These are phyloP conservation scores for Drepanosiphum platanoidis DNA, from an alignment of 2,888 invertebrate genomes.

Conservation along the genomic window DNA sequence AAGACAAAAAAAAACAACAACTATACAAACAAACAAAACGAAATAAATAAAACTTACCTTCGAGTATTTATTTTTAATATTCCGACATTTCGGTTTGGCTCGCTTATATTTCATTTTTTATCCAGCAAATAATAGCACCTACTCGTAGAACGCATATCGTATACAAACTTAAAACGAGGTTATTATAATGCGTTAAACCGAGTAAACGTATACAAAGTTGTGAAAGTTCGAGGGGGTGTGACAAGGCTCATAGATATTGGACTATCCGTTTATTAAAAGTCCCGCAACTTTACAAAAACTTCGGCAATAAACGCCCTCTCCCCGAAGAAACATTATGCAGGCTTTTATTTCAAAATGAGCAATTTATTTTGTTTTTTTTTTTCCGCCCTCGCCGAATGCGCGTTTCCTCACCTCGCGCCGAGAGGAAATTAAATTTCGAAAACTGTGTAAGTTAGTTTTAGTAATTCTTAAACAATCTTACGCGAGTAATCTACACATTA, in stretches of 20 bases:
- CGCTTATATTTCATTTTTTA: conserved; percentile 29
- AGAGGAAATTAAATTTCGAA: conserved; percentile 33
- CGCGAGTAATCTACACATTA: neutral
- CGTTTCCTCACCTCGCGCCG: neutral
- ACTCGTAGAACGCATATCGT: neutral
- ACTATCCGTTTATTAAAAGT: conserved; percentile 60
- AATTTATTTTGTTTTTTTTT: conserved; percentile 48
- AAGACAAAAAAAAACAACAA: neutral
- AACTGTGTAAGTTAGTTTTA: neutral
- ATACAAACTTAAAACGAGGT: conserved; percentile 33
- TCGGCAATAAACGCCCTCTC: conserved; percentile 48
- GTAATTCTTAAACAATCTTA: conserved; percentile 6
- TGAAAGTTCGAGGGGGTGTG: conserved; percentile 31
- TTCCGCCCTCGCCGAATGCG: neutral
- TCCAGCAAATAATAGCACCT: conserved; percentile 16
- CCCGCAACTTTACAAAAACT: conserved; percentile 46
- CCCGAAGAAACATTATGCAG: conserved; percentile 39
- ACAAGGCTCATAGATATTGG: conserved; percentile 51
- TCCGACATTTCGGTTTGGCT: conserved; percentile 14
- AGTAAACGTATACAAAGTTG: conserved; percentile 23
- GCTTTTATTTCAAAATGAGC: conserved; percentile 31
- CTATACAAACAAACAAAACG: neutral
- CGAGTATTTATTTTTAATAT: conserved; percentile 33
- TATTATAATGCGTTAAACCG: conserved; percentile 38
- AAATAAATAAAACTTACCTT: conserved; percentile 24